These are phyloP conservation scores for Thamnaconus septentrionalis DNA, from an alignment of 2,113 vertebrate species.

Conservation along the genomic window DNA sequence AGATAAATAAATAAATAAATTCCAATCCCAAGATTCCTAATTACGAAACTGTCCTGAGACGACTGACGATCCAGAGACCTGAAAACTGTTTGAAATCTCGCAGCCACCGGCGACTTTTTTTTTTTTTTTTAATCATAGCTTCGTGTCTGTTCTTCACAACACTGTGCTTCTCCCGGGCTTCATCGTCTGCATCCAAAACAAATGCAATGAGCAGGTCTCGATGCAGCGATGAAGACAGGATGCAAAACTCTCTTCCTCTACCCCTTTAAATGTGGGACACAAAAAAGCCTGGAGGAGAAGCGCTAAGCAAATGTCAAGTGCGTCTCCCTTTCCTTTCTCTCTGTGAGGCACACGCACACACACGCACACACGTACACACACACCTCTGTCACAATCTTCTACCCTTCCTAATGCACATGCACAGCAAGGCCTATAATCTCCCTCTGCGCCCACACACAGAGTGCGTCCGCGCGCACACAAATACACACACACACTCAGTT, in stretches of 20 bases:
- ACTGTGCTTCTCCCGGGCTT: no score
- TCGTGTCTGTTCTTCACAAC: conserved; percentile 10
- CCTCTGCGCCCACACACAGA: conserved; percentile 49
- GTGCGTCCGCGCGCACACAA: conserved; percentile 20
- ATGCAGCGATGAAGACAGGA: conserved; percentile 14
- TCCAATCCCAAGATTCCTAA: not conserved
- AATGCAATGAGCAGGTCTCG: conserved; percentile 19
- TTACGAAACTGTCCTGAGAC: not conserved
- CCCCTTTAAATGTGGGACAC: conserved; percentile 63
- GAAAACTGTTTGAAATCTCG: conserved; percentile 8
- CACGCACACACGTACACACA: conserved; percentile 27
- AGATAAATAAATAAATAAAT: no score
- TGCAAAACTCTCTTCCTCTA: conserved; percentile 35
- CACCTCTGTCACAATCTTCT: conserved; percentile 42
- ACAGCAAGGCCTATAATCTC: conserved; percentile 56
- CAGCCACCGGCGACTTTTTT: not conserved
- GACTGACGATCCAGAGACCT: not conserved
- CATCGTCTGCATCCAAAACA: not conserved
- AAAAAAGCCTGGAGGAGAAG: conserved; percentile 62
- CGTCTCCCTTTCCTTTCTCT: conserved; percentile 28
- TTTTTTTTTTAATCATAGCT: not conserved
- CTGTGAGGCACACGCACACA: conserved; percentile 13
- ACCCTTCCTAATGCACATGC: conserved; percentile 42
- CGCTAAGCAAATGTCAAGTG: conserved; percentile 66
- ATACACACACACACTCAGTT: conserved; percentile 25